Evolutionary conservation across 2,797 vertebrate genomes (phyloP), one percentile per base, ranked within the genome.

Genomic region (Loriculus beryllinus): DNA sequence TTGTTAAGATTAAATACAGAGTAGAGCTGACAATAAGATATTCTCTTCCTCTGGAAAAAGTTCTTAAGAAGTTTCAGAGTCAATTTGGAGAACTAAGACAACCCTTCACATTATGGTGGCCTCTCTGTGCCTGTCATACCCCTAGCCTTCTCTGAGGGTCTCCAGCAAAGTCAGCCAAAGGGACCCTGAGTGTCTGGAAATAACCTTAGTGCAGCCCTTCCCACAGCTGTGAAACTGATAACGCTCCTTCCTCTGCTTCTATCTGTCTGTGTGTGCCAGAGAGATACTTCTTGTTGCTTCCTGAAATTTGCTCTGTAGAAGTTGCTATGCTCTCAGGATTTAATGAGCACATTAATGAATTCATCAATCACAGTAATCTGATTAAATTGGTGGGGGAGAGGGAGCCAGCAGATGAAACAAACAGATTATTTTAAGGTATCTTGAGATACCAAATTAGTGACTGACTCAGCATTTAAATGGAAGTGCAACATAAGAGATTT

Each of bases 361-460:
- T 92, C 56, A 96, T 97, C 92, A 95, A 7, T 97, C 93, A 93
- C 54, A 92, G 79, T 93, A 97, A 97, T 95, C 91, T 96, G 93
- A 95, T 97, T 93, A 95, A 96, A 95, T 86, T 92, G 85, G 69
- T 92, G 82, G 75, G 22, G 51, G 65, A 86, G 86, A 92, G 47
- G 60, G 90, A 96, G 72, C 86, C 89, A 95, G 51, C 45, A 95
- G 90, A 93, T 96, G 88, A 96, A 95, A 88, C 67, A 94, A 91
- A 91, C 64, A 92, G 93, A 95, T 97, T 94, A 95, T 96, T 96
- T 94, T 76, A 95, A 97, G 92, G 96, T 95, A 82, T 43, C 82
- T 83, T 82, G 90, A 93, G 85, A 93, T 91, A 92, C 19, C 47
- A n/a, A 96, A 86, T 97, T 95, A 96, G 94, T 60, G 70, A 88